Base-by-base conservation (phyloP, 2,113 vertebrate species). In the Hypocryptadius cinnamomeus region DNA sequence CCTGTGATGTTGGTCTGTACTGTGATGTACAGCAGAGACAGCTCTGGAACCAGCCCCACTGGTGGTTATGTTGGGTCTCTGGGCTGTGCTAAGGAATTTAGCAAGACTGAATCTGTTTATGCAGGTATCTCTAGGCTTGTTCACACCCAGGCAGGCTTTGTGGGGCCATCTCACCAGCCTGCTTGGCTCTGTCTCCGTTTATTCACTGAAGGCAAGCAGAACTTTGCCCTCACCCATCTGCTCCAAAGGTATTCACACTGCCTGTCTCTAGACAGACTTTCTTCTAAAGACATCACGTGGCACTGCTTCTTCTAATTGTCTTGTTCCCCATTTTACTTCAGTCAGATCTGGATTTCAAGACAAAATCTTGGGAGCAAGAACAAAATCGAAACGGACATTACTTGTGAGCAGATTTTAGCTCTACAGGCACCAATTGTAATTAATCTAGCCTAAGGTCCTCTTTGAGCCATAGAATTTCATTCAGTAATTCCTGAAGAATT, bases 401-500 rank as follows among this genome's bases (percentile, higher is more conserved):
- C 47, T 37, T 63, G 53, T 4, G 19, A 63, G n/a, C 60, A 83
- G 71, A 60, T 85, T 79, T 66, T 91, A 73, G 68, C 42, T 77
- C 56, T 91, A 59, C 33, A 73, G 64, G 51, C 4, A 5, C 42
- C 50, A 57, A 1, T 50, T 85, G 56, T 74, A 91, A 85, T 93
- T 85, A 94, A 90, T 68, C 47, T 68, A 77, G 79, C 76, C 85
- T 85, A 56, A 74, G 33, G 66, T 91, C 37, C 44, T 90, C 48
- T 66, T 85, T 68, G 79, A 89, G 87, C 40, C 69, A 61, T 51
- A 90, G 85, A 85, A 86, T 83, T 87, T 88, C 37, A 56, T 64
- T 89, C 68, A 44, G 79, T 91, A 82, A 92, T 91, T 94, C 87
- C 87, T 83, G 82, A 87, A 91, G 76, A 85, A 93, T 95, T 80